Base-by-base conservation (phyloP, 2,888 invertebrate species). In the Empis livida region DNA sequence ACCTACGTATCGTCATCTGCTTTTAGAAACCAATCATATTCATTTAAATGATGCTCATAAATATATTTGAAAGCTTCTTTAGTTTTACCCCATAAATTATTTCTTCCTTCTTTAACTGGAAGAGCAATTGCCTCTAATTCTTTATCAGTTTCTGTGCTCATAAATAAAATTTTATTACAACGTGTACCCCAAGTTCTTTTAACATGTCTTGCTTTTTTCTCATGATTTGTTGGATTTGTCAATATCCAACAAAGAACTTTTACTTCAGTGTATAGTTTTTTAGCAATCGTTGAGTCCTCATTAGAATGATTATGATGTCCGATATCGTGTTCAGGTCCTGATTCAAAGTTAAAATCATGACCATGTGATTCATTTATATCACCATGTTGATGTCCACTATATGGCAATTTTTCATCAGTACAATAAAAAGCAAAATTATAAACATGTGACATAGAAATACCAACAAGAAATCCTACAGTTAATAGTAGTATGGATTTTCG, bases 1-100 rank as follows among this genome's bases (percentile, higher is more conserved):
- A n/a, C 92, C 91, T 64, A 94, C 95, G 94, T 94, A 63, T 95
- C 94, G 68, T 95, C 95, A 61, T 95, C 95, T 15, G 95, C 94
- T 67, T 96, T 96, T 61, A 95, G 71, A 67, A 96, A 94, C 92
- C 92, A 94, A 66, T 94, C 93, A 3, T 84, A 87, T 44, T 91
- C 77, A 54, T 89, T 74, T 42, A 80, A 70, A 62, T 92, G 80
- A 61, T 91, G 73, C 55, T 87, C 75, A 62, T 89, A 86, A 14
- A 88, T 79, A 62, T 91, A 88, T 57, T 80, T 78, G 64, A 91
- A 93, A 0, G 92, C 91, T 55, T 81, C 84, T 67, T 91, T 93
- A 2, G 95, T 95, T 73, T 95, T 96, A 2, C 82, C 89, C 95
- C 95, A 96, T 10, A 96, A 73, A 61, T 82, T 79, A 58, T 93